Base-by-base conservation (phyloP, 2,113 vertebrate species). In the Tyrannus savana region DNA sequence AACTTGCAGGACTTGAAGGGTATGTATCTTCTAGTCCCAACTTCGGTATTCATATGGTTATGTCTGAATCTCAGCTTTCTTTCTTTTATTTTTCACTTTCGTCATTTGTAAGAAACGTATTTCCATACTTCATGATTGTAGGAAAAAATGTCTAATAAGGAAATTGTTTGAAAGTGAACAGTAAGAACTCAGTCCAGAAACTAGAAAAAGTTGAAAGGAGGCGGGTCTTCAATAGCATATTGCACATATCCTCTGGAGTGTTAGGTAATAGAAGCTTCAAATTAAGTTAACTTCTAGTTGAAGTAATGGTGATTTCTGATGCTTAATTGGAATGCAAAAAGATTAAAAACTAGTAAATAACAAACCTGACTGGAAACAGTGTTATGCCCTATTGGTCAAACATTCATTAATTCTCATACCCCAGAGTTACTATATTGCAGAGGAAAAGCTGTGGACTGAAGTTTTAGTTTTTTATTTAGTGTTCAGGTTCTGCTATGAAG, bases 261-360 rank as follows among this genome's bases (percentile, higher is more conserved):
- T 66, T 89, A 76, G 22, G 59, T 66, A 93, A 82, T 11, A 78
- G 52, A 86, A 74, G n/a, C 6, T 96, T 94, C 95, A 92, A 87
- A 95, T 95, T 94, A 50, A 77, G 88, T 90, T 93, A 90, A 62
- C 72, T 91, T 95, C 81, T 76, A 33, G 66, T n/a, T 60, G 80
- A 88, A 96, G 79, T 91, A 92, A 72, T 44, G 84, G 49, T 73
- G 77, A 88, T 84, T 92, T 95, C 52, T 90, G 52, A 53, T 47
- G 28, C 24, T 77, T 89, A 86, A 92, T 71, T 89, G 37, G 52
- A 95, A 84, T 47, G 73, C 22, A 64, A 91, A 78, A 94, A 86
- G 28, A 46, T 92, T 89, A 77, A 92, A 91, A 58, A 90, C 89
- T 88, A 86, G 62, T 74, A 94, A 87, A 52, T 35, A 94, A 60